Percentiles rank a stretch among this genome's conserved stretches.
Evolutionary conservation across 2,113 vertebrate genomes (phyloP).

Genomic region (Colistium nudipinnis): DNA sequence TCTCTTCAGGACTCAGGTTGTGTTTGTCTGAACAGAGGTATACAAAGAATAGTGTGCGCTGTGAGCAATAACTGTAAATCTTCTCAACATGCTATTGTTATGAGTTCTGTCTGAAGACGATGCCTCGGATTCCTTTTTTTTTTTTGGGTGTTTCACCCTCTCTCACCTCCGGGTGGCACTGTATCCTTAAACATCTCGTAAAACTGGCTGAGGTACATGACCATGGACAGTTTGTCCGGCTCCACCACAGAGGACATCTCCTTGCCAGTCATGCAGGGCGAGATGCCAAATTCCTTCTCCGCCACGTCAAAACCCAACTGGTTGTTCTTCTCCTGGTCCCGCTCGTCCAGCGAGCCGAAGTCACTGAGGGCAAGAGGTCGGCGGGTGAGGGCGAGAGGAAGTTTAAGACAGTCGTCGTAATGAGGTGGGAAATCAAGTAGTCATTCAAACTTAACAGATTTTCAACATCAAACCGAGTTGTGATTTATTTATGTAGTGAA

Average conservation of each 20-base stretch:
- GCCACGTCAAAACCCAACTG: conserved; percentile 94
- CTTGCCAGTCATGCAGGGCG: conserved; percentile 98
- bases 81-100: background rate
- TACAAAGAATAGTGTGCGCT: background rate
- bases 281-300: conserved; percentile 95
- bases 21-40: conserved; percentile 83
- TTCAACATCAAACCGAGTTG: background rate
- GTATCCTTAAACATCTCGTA: conserved; percentile 99
- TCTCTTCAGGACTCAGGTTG: conserved; percentile 92
- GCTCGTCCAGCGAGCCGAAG: conserved; percentile 93
- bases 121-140: no score
- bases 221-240: conserved; percentile 98
- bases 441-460: background rate
- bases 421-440: background rate
- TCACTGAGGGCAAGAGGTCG: conserved; percentile 81
- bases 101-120: background rate
- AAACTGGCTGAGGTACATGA: conserved; percentile 99
- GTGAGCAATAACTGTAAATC: conserved; percentile 3
- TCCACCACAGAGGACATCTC: conserved; percentile 96
- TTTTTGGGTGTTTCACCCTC: background rate
- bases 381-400: background rate
- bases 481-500: no score
- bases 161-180: conserved; percentile 90
- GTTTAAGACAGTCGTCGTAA: background rate
- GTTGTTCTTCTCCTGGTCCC: conserved; percentile 91